These are phyloP conservation scores for Aegotheles bennettii DNA, from an alignment of 2,113 vertebrate genomes.

Conservation along the genomic window DNA sequence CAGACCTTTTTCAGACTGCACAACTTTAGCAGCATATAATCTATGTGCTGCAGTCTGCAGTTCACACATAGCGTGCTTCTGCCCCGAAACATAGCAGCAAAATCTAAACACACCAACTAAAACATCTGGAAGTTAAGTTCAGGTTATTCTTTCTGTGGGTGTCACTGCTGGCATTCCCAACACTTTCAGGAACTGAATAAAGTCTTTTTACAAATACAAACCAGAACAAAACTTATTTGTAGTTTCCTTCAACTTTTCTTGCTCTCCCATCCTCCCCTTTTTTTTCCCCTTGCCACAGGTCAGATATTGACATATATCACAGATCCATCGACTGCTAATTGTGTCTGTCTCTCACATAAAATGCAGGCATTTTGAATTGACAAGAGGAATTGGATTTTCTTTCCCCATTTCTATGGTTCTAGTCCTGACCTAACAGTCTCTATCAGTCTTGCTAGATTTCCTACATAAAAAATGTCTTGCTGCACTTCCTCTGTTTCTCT, in stretches of 20 bases:
- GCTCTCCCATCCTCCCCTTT: not conserved
- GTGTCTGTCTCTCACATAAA: not conserved
- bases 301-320: not conserved
- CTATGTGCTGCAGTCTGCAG: not conserved
- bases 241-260: not conserved
- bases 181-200: not conserved
- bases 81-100: not conserved
- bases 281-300: not conserved
- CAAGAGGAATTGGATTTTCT: not conserved
- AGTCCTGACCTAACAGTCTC: not conserved
- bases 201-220: not conserved
- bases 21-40: not conserved
- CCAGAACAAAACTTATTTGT: not conserved
- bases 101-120: not conserved
- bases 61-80: not conserved
- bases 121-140: not conserved
- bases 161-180: not conserved
- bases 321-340: not conserved
- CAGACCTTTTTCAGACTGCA: not conserved
- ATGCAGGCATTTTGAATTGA: rapidly evolving
- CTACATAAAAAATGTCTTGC: not conserved
- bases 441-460: not conserved
- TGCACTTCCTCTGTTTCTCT: not conserved
- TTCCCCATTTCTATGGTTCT: not conserved
- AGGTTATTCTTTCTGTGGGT: not conserved